phyloP scores from a whole-genome alignment of 2,113 vertebrate genomes.

The Tachysurus fulvidraco region DNA sequence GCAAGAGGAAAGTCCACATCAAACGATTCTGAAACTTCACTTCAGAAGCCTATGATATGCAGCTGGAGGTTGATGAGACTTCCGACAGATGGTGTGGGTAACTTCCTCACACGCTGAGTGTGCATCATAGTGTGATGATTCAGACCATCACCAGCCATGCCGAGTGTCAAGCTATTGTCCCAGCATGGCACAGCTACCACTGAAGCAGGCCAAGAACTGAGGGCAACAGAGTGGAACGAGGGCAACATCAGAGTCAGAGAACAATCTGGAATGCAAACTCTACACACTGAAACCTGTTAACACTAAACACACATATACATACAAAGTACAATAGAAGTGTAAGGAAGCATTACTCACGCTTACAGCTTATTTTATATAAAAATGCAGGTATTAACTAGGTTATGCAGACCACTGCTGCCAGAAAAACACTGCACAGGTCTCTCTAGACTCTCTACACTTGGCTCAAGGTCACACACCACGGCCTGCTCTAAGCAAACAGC shows the following conservation, averaged over 20 bases:
- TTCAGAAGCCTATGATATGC: neutral
- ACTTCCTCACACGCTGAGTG: constrained; percentile 41
- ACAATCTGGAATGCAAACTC: constrained; percentile 35
- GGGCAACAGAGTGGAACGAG: constrained; percentile 47
- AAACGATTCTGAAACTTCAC: neutral
- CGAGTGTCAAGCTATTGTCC: constrained; percentile 5
- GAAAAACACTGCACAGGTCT: neutral
- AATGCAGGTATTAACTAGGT: neutral
- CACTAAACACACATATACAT: neutral
- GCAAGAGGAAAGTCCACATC: neutral
- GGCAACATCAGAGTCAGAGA: constrained; percentile 32
- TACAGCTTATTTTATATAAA: neutral
- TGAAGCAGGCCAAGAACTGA: constrained; percentile 19
- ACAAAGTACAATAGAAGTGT: neutral
- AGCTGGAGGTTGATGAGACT: constrained; percentile 26
- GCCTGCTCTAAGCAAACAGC: constrained; percentile 51
- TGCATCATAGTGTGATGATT: constrained; percentile 27
- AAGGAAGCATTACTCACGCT: neutral
- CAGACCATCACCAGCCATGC: constrained; percentile 20
- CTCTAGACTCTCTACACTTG: constrained; percentile 49
- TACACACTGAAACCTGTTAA: constrained; percentile 3
- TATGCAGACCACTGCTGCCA: neutral
- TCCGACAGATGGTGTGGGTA: constrained; percentile 41
- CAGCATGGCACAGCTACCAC: constrained; percentile 27
- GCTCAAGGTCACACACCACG: constrained; percentile 70